Evolutionary conservation across 1,140 invertebrate genomes (phyloP).

Genomic region (Drosophila asahinai): DNA sequence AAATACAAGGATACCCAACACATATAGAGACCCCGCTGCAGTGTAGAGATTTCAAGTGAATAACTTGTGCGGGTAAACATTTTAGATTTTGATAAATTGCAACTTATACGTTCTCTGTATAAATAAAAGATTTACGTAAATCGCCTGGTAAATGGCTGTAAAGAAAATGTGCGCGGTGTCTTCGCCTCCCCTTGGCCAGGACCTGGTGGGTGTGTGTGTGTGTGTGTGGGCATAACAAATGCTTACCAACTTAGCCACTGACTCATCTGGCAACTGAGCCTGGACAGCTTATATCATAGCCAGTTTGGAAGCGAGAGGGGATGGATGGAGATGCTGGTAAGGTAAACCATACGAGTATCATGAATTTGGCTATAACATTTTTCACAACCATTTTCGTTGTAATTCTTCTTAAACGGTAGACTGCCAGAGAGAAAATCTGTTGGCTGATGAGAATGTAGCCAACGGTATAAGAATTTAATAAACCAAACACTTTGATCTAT

Average conservation of each 20-base stretch:
- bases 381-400: conserved; percentile 45
- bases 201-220: conserved; percentile 12
- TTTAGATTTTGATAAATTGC: conserved; percentile 84
- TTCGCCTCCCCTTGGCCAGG: conserved; percentile 16
- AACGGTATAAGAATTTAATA: conserved; percentile 37
- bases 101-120: conserved; percentile 84
- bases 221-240: conserved; percentile 74
- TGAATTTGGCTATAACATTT: conserved; percentile 70
- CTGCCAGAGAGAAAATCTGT: not conserved
- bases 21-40: conserved; percentile 26
- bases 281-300: conserved; percentile 65
- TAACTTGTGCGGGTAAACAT: conserved; percentile 84
- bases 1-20: conserved; percentile 29
- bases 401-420: conserved; percentile 11
- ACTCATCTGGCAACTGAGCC: conserved; percentile 66
- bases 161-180: conserved; percentile 70
- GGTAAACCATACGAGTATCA: conserved; percentile 70
- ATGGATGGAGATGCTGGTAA: conserved; percentile 22
- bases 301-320: conserved; percentile 1
- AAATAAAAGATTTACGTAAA: conserved; percentile 84
- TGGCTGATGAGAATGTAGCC: not conserved
- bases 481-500: conserved; percentile 27
- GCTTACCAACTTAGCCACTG: conserved; percentile 72
- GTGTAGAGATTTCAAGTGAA: conserved; percentile 82
- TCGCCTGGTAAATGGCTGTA: conserved; percentile 83